Evolutionary conservation across 2,113 vertebrate genomes (phyloP), one percentile per base, ranked within the genome.

Genomic region (Echinops telfairi): DNA sequence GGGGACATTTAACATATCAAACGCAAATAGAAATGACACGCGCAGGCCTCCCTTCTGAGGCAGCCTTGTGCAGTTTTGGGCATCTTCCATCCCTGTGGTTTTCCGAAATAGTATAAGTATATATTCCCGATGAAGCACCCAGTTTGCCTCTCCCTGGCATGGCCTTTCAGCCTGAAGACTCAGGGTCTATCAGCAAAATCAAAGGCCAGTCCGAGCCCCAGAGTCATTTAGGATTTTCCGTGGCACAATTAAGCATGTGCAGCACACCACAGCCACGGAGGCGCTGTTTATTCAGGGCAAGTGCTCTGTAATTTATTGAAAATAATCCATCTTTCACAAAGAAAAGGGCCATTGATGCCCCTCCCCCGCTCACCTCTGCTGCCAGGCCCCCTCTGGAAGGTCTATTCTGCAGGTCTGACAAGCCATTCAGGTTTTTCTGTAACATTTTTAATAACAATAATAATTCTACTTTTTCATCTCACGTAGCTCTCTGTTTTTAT

Each of bases 301-400:
- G 99, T 99, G 99, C 99, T 99, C 99, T 99, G 99, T 99, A 99
- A 99, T 99, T 99, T 99, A 99, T 99, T 99, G 99, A 98, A 99
- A 99, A 99, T 99, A 99, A 99, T 99, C 99, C 99, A 99, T 99
- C 98, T 99, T 99, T 99, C 99, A 98, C 99, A 99, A 99, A 99
- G 99, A 99, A 99, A 99, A 99, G 99, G 98, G 97, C 98, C 98
- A 99, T 99, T 99, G 99, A 99, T 96, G 97, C 97, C 78, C 97
- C 98, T 98, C 98, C 98, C 98, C 98, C 99, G 10, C 47, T 53
- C 99, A 98, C 98, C 89, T 98, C 98, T 97, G 98, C 98, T 99
- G 99, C 99, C 99, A 99, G 98, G 97, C 93, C 96, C 95, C 97
- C 98, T 98, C 98, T 98, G 98, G 98, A 99, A 97, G 98, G 98